Evolutionary conservation across 2,888 invertebrate species (phyloP).

Genomic region (Eupithecia subfuscata): DNA sequence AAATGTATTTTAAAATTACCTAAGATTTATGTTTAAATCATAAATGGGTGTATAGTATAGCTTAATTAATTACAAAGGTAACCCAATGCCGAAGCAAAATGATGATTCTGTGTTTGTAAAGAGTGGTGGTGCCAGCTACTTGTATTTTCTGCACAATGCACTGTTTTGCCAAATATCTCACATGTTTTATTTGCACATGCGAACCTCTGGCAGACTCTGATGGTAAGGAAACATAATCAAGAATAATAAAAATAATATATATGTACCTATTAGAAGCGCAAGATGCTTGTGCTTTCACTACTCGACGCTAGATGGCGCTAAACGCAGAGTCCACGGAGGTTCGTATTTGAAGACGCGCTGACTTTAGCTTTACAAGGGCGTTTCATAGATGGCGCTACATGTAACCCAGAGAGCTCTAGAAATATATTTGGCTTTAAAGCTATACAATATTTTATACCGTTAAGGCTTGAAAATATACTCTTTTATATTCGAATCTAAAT

Average conservation of each 20-base stretch:
- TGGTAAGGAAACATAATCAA: constrained; percentile 67
- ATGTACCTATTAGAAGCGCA: constrained; percentile 40
- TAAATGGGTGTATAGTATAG: too few relatives aligned
- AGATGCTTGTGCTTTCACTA: constrained; percentile 62
- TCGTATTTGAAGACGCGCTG: constrained; percentile 50
- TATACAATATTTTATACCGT: background rate
- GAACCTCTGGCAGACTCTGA: constrained; percentile 76
- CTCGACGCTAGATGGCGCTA: constrained; percentile 67
- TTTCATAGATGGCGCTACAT: constrained; percentile 58
- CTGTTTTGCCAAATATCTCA: constrained; percentile 46
- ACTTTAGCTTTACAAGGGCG: constrained; percentile 40
- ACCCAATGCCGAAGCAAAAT: background rate
- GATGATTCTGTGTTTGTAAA: background rate
- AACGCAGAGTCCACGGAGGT: constrained; percentile 43
- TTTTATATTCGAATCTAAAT: background rate
- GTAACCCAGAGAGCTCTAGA: constrained; percentile 29
- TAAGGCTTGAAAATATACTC: constrained; percentile 1
- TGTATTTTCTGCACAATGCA: constrained; percentile 9
- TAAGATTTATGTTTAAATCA: background rate
- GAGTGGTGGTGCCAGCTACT: background rate
- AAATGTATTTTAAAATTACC: background rate
- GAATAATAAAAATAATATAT: constrained; percentile 33
- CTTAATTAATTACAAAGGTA: background rate
- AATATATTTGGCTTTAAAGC: background rate
- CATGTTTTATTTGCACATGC: constrained; percentile 79